Evolutionary conservation across 1,140 invertebrate species (phyloP).

Genomic region (Lepidurus arcticus): DNA sequence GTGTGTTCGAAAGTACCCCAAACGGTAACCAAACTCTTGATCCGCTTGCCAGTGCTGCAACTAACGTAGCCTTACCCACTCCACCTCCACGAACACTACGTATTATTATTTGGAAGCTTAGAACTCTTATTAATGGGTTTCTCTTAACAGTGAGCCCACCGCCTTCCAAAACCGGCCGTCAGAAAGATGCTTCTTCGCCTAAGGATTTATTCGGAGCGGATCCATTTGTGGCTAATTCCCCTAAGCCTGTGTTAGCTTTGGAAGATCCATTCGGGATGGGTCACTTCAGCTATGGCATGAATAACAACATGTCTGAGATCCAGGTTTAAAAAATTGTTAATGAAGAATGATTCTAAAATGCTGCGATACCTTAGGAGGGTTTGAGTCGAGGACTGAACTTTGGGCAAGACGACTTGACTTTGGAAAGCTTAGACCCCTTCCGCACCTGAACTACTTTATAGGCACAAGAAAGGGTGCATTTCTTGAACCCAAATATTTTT

Average conservation of each 20-base stretch:
- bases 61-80: conserved; percentile 43
- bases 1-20: neutral
- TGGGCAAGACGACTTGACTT: conserved; percentile 75
- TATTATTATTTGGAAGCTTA: conserved; percentile 7
- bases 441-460: conserved; percentile 39
- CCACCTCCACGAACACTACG: conserved; percentile 48
- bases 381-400: conserved; percentile 72
- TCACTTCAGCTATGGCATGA: conserved; percentile 52
- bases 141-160: conserved; percentile 66
- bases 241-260: conserved; percentile 38
- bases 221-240: conserved; percentile 53
- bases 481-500: too few species aligned
- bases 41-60: conserved; percentile 41
- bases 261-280: conserved; percentile 71
- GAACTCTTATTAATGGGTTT: conserved; percentile 24
- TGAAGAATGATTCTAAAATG: conserved; percentile 25
- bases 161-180: conserved; percentile 45
- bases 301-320: conserved; percentile 31
- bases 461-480: neutral
- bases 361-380: conserved; percentile 56
- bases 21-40: conserved; percentile 42
- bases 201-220: conserved; percentile 61
- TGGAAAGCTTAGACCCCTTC: conserved; percentile 75
- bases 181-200: conserved; percentile 41
- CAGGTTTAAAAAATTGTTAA: neutral